Percentiles rank a stretch among this genome's conserved stretches.
phyloP scores from a whole-genome alignment of 2,113 vertebrate species.

The Orcinus orca region DNA sequence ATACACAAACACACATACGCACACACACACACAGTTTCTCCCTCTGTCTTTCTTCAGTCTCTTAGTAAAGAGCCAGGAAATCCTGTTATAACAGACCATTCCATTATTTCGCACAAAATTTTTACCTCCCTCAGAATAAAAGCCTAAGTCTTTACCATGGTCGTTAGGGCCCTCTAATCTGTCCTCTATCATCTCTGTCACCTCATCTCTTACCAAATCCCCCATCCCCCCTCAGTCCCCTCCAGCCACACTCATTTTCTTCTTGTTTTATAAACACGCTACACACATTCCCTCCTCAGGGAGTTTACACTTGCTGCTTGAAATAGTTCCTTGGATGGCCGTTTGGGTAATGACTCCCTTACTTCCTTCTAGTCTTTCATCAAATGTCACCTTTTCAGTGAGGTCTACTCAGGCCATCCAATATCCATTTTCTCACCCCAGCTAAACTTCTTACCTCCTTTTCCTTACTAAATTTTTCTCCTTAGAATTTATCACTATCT shows the following conservation, averaged over 20 bases:
- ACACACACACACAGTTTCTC: background rate
- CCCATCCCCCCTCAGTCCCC: background rate
- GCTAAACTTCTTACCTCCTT: background rate
- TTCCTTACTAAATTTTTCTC: background rate
- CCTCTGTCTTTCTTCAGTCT: background rate
- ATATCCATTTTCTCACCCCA: background rate
- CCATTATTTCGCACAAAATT: background rate
- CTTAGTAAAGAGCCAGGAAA: background rate
- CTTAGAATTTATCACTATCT: background rate
- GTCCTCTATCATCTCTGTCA: background rate
- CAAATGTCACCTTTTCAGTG: background rate
- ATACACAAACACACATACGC: background rate
- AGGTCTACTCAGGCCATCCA: background rate
- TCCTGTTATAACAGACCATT: background rate
- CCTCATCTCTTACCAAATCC: background rate
- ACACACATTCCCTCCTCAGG: background rate
- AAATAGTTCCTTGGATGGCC: background rate
- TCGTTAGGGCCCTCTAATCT: background rate
- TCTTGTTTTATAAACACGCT: background rate
- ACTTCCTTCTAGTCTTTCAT: background rate
- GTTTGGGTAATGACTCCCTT: background rate
- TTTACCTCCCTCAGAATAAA: background rate
- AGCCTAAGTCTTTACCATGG: background rate
- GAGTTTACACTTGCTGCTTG: background rate
- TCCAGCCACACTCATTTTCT: background rate